phyloP scores from a whole-genome alignment of 2,888 invertebrate genomes.

The Pandemis heparana region DNA sequence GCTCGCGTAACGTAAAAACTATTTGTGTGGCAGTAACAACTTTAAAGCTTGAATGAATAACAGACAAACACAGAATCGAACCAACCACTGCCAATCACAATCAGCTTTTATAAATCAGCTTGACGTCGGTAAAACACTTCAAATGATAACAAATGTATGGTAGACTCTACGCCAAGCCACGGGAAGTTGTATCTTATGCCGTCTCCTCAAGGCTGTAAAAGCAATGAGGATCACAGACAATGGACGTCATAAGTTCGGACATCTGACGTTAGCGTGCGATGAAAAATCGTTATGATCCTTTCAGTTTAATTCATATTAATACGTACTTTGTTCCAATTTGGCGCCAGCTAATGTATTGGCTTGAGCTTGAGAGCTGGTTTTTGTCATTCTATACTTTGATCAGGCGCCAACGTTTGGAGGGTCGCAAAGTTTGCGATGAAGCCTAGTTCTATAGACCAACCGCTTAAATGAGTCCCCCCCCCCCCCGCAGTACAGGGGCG shows the following conservation, averaged over 20 bases:
- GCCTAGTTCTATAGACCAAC: no score
- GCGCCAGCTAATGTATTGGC: not conserved
- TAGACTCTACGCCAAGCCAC: not conserved
- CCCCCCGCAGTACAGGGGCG: no score
- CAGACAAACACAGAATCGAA: slow-evolving; percentile 10
- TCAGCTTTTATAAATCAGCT: slow-evolving; percentile 29
- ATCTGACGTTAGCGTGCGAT: slow-evolving; percentile 17
- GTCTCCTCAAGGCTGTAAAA: not conserved
- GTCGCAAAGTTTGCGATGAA: no score
- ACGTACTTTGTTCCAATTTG: slow-evolving; percentile 2
- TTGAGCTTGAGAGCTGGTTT: not conserved
- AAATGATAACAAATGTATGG: slow-evolving; percentile 36
- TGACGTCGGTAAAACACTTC: slow-evolving; percentile 15
- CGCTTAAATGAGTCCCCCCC: no score
- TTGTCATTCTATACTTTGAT: no score
- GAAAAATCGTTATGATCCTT: slow-evolving; percentile 32
- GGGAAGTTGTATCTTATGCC: not conserved
- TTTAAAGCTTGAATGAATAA: slow-evolving; percentile 17
- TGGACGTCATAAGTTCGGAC: slow-evolving; percentile 19
- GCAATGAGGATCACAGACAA: not conserved
- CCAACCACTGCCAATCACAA: slow-evolving; percentile 39
- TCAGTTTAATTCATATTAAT: slow-evolving; percentile 33
- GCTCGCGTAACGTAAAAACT: no score
- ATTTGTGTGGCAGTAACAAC: no score
- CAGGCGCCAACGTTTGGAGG: no score